These are phyloP conservation scores for Melanaphis sacchari DNA, from an alignment of 1,140 invertebrate genomes.

Conservation along the genomic window DNA sequence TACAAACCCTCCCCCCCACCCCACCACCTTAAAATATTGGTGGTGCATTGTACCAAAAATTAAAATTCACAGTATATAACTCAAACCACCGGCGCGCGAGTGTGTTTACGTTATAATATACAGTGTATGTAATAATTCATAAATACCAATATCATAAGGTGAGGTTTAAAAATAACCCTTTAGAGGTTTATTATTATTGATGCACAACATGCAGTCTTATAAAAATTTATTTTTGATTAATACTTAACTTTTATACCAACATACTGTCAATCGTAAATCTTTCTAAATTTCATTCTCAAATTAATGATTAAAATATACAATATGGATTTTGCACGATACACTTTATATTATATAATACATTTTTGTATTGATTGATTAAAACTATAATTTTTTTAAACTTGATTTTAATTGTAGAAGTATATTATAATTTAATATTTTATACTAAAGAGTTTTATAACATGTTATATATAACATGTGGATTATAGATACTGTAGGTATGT, in stretches of 20 bases:
- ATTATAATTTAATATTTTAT: background rate
- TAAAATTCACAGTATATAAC: no score
- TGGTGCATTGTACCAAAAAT: background rate
- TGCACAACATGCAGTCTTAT: background rate
- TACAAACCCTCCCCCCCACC: background rate
- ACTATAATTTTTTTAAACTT: background rate
- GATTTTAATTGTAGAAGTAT: background rate
- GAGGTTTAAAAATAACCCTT: background rate
- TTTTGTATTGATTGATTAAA: no score
- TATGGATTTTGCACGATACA: background rate
- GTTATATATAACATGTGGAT: background rate
- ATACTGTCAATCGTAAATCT: no score
- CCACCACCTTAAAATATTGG: background rate
- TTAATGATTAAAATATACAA: background rate
- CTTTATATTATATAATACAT: no score
- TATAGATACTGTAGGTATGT: fast-evolving
- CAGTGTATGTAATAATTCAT: no score
- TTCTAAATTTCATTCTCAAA: background rate
- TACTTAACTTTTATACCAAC: background rate
- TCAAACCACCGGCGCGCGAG: background rate
- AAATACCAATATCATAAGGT: no score
- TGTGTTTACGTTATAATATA: no score
- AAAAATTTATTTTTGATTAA: background rate
- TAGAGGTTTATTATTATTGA: background rate
- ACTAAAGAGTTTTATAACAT: background rate